Conservation (phyloP, 2,113 vertebrate genomes). For the Pygoscelis adeliae region DNA sequence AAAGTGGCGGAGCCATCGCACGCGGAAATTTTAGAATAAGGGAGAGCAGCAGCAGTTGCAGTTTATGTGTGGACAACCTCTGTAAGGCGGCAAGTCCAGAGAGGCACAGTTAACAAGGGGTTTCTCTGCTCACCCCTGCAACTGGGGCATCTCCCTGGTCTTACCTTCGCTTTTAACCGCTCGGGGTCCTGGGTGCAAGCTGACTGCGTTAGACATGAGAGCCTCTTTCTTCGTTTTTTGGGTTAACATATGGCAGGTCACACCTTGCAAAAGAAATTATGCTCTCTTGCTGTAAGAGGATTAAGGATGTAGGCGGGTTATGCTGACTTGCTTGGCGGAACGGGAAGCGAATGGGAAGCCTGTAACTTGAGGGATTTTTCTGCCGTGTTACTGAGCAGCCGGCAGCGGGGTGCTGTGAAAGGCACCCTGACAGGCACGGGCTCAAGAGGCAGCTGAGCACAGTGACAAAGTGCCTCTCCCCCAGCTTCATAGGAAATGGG, state of each 20-base stretch:
- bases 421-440: not conserved
- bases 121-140: too few species aligned
- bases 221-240: not conserved
- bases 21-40: not conserved
- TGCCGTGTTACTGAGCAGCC: not conserved
- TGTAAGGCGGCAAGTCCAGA: accelerated
- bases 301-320: not conserved
- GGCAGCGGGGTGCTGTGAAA: not conserved
- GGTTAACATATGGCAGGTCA: not conserved
- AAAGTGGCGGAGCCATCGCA: accelerated
- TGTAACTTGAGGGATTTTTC: not conserved
- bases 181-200: not conserved
- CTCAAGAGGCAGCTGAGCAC: not conserved
- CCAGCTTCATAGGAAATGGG: not conserved
- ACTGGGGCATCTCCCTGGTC: not conserved
- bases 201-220: too few species aligned
- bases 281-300: not conserved
- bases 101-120: not conserved
- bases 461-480: not conserved
- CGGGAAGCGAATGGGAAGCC: not conserved
- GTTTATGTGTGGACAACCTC: not conserved
- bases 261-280: not conserved
- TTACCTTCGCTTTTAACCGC: not conserved
- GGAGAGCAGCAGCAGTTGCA: not conserved
- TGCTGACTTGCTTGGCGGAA: not conserved